These are phyloP conservation scores for Atherinomorus stipes DNA, from an alignment of 2,113 vertebrate species.

Conservation along the genomic window DNA sequence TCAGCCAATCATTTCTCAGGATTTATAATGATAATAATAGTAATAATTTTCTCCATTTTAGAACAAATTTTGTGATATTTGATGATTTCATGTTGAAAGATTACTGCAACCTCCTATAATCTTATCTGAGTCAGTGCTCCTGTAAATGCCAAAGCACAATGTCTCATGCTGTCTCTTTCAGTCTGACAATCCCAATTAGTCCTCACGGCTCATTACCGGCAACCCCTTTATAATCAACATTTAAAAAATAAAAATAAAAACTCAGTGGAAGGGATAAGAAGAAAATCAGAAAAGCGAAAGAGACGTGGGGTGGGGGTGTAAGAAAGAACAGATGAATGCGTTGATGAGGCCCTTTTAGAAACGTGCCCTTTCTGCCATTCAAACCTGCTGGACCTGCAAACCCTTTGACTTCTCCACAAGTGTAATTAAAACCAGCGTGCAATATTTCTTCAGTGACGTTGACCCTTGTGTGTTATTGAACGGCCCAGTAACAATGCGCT, in stretches of 20 bases:
- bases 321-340: slow-evolving; percentile 15
- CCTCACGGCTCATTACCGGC: slow-evolving; percentile 63
- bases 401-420: slow-evolving; percentile 54
- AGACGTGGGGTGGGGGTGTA: not conserved
- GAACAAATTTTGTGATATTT: not conserved
- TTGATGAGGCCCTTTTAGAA: slow-evolving; percentile 57
- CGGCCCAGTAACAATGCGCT: slow-evolving; percentile 34
- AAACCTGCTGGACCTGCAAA: slow-evolving; percentile 31
- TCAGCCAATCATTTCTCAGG: too few relatives aligned
- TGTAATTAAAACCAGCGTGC: slow-evolving; percentile 50
- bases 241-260: slow-evolving; percentile 15
- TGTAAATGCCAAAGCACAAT: slow-evolving; percentile 50
- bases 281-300: not conserved
- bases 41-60: not conserved
- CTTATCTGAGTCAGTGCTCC: slow-evolving; percentile 48
- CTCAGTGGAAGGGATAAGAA: slow-evolving; percentile 3
- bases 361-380: slow-evolving; percentile 50
- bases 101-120: slow-evolving; percentile 13
- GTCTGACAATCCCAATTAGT: slow-evolving; percentile 69
- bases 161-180: slow-evolving; percentile 57
- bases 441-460: slow-evolving; percentile 54
- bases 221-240: slow-evolving; percentile 54
- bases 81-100: not conserved
- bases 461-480: slow-evolving; percentile 59
- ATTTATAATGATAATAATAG: too few relatives aligned